Conservation (phyloP, 2,113 vertebrate species). For the Pseudopipra pipra region DNA sequence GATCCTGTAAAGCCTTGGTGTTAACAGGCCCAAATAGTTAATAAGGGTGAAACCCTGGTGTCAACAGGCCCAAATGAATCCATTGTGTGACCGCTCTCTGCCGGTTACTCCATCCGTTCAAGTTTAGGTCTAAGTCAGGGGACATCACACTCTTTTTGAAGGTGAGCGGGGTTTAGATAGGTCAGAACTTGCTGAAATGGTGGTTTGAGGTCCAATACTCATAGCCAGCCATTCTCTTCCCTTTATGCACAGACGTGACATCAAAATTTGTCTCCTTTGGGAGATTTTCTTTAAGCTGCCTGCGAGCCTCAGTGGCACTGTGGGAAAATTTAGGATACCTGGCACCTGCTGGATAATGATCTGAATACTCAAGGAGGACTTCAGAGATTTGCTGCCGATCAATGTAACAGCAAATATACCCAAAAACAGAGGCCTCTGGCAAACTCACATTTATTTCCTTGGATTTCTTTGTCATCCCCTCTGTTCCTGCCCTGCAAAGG, state of each 20-base stretch:
- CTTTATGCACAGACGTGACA: not conserved
- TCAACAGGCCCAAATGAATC: not conserved
- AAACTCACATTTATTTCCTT: not conserved
- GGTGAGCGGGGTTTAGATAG: not conserved
- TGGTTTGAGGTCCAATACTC: not conserved
- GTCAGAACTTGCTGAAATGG: not conserved
- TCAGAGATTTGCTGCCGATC: not conserved
- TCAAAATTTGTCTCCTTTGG: not conserved
- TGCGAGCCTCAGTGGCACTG: fast-evolving
- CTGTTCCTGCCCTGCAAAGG: not conserved
- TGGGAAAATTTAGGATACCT: not conserved
- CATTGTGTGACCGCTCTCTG: fast-evolving
- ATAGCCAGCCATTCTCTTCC: not conserved
- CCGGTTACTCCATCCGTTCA: fast-evolving
- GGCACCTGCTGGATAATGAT: not conserved
- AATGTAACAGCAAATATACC: fast-evolving
- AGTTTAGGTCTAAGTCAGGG: not conserved
- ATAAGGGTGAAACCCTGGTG: not conserved
- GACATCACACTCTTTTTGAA: not conserved
- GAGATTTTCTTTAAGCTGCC: not conserved
- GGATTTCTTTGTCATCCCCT: not conserved
- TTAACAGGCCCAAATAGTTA: no score
- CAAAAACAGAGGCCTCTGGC: not conserved
- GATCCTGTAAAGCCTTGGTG: not conserved
- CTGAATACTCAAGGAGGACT: not conserved